Base-by-base conservation (phyloP, 2,888 invertebrate genomes). In the Oscheius sp. region DNA sequence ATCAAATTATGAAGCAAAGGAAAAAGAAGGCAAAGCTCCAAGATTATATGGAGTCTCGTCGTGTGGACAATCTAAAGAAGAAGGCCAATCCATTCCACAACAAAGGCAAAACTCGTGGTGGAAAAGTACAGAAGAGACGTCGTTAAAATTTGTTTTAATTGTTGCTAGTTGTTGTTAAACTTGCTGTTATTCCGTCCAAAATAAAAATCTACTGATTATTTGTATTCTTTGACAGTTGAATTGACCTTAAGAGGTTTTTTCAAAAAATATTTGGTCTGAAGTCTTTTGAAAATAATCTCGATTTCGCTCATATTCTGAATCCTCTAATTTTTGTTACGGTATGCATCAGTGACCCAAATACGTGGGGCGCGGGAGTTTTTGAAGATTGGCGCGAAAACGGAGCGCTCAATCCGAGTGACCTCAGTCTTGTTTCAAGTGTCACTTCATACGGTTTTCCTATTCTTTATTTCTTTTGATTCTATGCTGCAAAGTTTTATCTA, bases 41-140 rank as follows among this genome's bases (percentile, higher is more conserved):
- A 29, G 73, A 76, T 45, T 86, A 81, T 70, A 84, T 85, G 75
- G 71, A 74, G 55, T 73, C 72, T 50, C 61, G 74, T 33, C 63
- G 72, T 45, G 69, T 71, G 33, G 76, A 83, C 65, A 81, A 81
- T 65, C 23, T 74, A 52, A 79, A 80, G 55, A 77, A 64, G 52
- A 75, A 71, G 65, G 46, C 63, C 6, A 10, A 29, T 1, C n/a
- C n/a, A 2, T 34, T 55, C 5, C 55, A 55, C 33, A 34, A 17
- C 23, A 23, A 39, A 10, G 65, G 65, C 39, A 66, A 25, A 17
- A 57, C 33, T 27, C n/a, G 33, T 4, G 61, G 42, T 34, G 23
- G 37, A 33, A 37, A 31, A n/a, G 46, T 42, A 3, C 17, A 39
- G 2, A 45, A n/a, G n/a, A n/a, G n/a, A n/a, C n/a, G n/a, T n/a